phyloP scores from a whole-genome alignment of 2,888 invertebrate genomes.

The Tipula helvola region DNA sequence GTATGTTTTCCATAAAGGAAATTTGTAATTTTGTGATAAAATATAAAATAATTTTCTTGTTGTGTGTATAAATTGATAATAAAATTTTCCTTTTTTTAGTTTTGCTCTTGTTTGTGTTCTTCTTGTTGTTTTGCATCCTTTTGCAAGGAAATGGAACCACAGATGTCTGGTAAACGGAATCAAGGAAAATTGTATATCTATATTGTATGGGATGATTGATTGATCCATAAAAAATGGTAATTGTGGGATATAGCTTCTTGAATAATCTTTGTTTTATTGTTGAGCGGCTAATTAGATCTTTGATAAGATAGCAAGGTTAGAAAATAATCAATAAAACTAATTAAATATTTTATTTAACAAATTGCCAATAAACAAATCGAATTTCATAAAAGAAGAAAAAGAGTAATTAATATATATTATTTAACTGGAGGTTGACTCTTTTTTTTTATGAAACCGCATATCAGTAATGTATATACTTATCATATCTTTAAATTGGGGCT shows the following conservation, averaged over 20 bases:
- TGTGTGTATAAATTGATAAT: neutral
- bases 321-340: too few relatives aligned
- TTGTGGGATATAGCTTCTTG: neutral
- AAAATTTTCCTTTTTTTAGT: neutral
- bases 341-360: too few relatives aligned
- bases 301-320: too few relatives aligned
- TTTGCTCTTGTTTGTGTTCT: neutral
- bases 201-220: neutral
- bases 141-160: neutral
- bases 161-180: neutral
- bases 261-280: too few relatives aligned
- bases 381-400: too few relatives aligned
- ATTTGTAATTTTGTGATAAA: neutral
- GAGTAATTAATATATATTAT: too few relatives aligned
- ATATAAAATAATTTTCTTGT: neutral
- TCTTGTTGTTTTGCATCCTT: neutral
- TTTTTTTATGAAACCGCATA: too few relatives aligned
- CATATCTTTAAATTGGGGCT: too few relatives aligned
- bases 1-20: constrained; percentile 4
- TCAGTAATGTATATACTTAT: too few relatives aligned
- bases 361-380: too few relatives aligned
- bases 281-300: too few relatives aligned
- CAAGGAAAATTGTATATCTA: neutral
- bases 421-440: too few relatives aligned
- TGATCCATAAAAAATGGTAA: neutral